Evolutionary conservation across 2,797 vertebrate genomes (phyloP), one percentile per base, ranked within the genome.

Genomic region (Ceryle rudis): DNA sequence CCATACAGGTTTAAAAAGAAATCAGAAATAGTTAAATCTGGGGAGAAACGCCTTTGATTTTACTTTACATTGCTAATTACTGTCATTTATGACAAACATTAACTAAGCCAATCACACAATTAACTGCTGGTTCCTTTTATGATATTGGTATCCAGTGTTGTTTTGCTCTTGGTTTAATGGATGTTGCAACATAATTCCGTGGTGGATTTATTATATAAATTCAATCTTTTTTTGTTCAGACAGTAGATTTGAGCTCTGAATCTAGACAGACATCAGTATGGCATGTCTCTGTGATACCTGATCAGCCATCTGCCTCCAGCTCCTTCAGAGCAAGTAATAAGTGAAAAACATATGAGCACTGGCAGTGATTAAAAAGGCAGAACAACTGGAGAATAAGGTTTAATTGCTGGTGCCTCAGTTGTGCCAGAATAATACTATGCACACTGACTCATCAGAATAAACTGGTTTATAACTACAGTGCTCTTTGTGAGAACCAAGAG

Each of bases 361-460:
- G 80, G 66, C 80, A 84, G 70, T 39, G 64, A 90, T 80, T 94
- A 67, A 82, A 90, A 86, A 89, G 31, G 41, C 73, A 81, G 75
- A 95, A 77, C 71, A 74, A 86, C 79, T 66, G 58, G 82, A 86
- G 62, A 90, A 95, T 26, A 81, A 86, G 39, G 70, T 90, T 93
- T 95, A 91, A 95, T 93, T 96, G 88, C 91, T 86, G 54, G 62
- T 55, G 58, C 86, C 55, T 92, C 74, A 18, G 0, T 65, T 88
- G 78, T 92, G 89, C 95, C 75, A 88, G 79, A 49, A 83, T 86
- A 94, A 94, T 64, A 12, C 79, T 75, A 37, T 33, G 73, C 58
- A 62, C 70, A 70, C 51, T 91, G 90, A 96, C 87, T 91, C 95
- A 95, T 84, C 77, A 89, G 44, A 91, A 86, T 89, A 42, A 94